These are phyloP conservation scores for Agonopterix subpropinquella DNA, from an alignment of 2,888 invertebrate genomes.

Conservation along the genomic window DNA sequence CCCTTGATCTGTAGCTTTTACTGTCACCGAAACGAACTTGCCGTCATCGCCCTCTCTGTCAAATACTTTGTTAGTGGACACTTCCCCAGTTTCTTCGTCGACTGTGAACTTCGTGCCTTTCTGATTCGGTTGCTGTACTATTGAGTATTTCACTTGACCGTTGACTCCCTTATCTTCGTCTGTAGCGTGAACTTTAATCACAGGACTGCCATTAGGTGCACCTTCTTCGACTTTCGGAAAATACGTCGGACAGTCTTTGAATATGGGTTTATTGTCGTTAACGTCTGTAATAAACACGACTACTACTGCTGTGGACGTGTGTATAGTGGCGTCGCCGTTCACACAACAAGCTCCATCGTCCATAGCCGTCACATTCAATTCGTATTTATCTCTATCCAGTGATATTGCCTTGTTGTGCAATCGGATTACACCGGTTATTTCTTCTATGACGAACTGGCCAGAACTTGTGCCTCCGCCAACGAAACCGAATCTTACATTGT, in stretches of 20 bases:
- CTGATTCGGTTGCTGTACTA: conserved; percentile 96
- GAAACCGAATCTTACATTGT: conserved; percentile 94
- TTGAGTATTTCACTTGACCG: conserved; percentile 97
- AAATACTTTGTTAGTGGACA: conserved; percentile 96
- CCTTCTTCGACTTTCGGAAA: conserved; percentile 96
- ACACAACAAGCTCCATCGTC: conserved; percentile 99
- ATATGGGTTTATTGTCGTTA: conserved; percentile 97
- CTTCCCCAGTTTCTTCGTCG: conserved; percentile 96
- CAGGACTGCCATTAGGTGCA: conserved; percentile 94
- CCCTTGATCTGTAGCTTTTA: conserved; percentile 99
- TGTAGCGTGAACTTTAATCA: conserved; percentile 94
- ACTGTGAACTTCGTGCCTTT: conserved; percentile 97
- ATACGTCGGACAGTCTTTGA: conserved; percentile 94
- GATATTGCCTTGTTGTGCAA: conserved; percentile 91
- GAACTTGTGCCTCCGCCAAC: conserved; percentile 93
- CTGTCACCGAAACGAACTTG: conserved; percentile 96
- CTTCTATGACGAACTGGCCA: conserved; percentile 96
- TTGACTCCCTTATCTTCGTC: conserved; percentile 98
- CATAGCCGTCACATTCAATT: conserved; percentile 96
- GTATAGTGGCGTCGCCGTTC: conserved; percentile 89
- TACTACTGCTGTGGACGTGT: conserved; percentile 95
- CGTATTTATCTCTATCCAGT: conserved; percentile 94
- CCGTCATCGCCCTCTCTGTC: conserved; percentile 98
- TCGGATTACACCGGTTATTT: conserved; percentile 95
- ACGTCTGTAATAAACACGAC: conserved; percentile 98